phyloP scores from a whole-genome alignment of 2,888 invertebrate genomes.

The Terebella lapidaria region DNA sequence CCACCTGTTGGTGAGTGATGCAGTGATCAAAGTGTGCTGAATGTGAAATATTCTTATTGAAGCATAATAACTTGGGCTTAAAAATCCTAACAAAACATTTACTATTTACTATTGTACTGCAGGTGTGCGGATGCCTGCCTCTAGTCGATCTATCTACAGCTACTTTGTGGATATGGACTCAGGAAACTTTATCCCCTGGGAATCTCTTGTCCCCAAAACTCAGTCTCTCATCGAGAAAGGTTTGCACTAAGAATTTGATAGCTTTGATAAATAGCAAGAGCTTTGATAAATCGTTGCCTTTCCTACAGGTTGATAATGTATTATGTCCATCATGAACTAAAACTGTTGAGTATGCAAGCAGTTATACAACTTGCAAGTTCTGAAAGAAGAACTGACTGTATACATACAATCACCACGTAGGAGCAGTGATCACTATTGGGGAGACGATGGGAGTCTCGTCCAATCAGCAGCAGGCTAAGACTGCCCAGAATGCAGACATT shows the following conservation, averaged over 20 bases:
- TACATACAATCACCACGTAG: too few relatives aligned
- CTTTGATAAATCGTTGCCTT: too few relatives aligned
- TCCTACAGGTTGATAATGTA: too few relatives aligned
- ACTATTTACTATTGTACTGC: slow-evolving; percentile 1
- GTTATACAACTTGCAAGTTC: too few relatives aligned
- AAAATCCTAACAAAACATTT: too few relatives aligned
- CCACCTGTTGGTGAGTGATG: slow-evolving; percentile 43
- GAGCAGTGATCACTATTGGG: slow-evolving; percentile 46
- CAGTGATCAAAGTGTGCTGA: neutral
- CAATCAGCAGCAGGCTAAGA: slow-evolving; percentile 2
- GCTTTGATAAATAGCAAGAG: too few relatives aligned
- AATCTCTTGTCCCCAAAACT: slow-evolving; percentile 47
- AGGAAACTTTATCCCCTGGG: slow-evolving; percentile 50
- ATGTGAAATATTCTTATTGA: neutral
- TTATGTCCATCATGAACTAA: too few relatives aligned
- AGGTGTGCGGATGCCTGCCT: slow-evolving; percentile 51
- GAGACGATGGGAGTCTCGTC: slow-evolving; percentile 39
- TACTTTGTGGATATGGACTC: slow-evolving; percentile 52
- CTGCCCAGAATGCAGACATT: slow-evolving; percentile 33
- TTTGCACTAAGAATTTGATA: too few relatives aligned
- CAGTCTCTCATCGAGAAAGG: slow-evolving; percentile 42
- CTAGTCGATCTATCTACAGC: slow-evolving; percentile 47
- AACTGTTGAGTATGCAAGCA: too few relatives aligned
- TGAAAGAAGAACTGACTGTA: too few relatives aligned
- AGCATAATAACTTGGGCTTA: neutral